Percentiles rank a stretch among this genome's conserved stretches.
These are phyloP conservation scores for Harpalus rubripes DNA, from an alignment of 2,888 invertebrate genomes.

Conservation along the genomic window DNA sequence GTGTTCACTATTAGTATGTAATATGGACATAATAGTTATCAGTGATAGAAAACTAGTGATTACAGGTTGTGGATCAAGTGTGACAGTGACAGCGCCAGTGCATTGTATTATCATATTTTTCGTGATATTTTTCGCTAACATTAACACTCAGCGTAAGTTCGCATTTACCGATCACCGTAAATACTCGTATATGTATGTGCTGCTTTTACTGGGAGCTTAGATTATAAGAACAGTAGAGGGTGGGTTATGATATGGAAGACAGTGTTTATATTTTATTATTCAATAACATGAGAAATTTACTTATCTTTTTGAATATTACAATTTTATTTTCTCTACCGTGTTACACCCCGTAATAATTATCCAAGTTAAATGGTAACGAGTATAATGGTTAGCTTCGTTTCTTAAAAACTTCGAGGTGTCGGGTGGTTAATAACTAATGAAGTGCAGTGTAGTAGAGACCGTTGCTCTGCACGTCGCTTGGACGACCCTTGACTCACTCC, in stretches of 20 bases:
- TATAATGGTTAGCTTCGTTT: too few relatives aligned
- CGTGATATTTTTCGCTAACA: conserved; percentile 8
- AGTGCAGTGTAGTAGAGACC: conserved; percentile 24
- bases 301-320: too few relatives aligned
- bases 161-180: background rate
- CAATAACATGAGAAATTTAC: too few relatives aligned
- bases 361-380: too few relatives aligned
- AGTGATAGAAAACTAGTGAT: background rate
- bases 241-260: too few relatives aligned
- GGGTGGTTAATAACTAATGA: too few relatives aligned
- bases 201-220: background rate
- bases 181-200: conserved; percentile 2
- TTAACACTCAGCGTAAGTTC: conserved; percentile 53
- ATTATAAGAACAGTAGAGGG: background rate
- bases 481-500: conserved; percentile 56
- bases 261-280: too few relatives aligned
- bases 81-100: conserved; percentile 25
- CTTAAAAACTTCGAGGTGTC: too few relatives aligned
- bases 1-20: conserved; percentile 8
- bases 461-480: conserved; percentile 51
- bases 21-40: conserved; percentile 17
- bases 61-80: conserved; percentile 22
- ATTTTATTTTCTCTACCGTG: too few relatives aligned
- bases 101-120: background rate
- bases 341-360: too few relatives aligned